Evolutionary conservation across 2,113 vertebrate genomes (phyloP).

Genomic region (Lichenostomus cassidix): DNA sequence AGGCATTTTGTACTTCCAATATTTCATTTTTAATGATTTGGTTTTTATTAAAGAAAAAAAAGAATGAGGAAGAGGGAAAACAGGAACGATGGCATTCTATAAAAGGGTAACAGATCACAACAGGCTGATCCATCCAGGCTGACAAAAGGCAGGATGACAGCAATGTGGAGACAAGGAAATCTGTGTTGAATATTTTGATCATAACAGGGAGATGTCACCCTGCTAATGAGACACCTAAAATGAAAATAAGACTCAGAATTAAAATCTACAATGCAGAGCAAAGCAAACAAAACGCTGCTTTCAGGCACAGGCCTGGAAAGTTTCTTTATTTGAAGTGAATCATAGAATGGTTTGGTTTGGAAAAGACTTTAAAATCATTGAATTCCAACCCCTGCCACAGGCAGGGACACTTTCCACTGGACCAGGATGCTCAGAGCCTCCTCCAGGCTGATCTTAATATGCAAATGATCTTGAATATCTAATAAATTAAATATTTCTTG

Average conservation of each 20-base stretch:
- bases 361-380: neutral
- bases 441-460: neutral
- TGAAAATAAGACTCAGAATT: neutral
- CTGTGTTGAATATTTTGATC: neutral
- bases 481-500: neutral
- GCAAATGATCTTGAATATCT: neutral
- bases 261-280: neutral
- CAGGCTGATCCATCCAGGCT: neutral
- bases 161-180: neutral
- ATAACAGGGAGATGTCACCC: neutral
- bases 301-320: neutral
- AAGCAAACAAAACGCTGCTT: neutral
- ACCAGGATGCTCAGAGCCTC: neutral
- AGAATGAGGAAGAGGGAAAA: neutral
- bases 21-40: neutral
- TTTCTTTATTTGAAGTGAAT: neutral
- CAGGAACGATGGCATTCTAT: neutral
- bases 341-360: neutral
- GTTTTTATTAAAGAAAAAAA: neutral
- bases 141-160: neutral
- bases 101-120: neutral
- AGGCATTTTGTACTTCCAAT: neutral
- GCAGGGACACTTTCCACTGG: neutral
- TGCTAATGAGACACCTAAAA: constrained; percentile 10
- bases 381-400: neutral